These are phyloP conservation scores for Drosophila anceps DNA, from an alignment of 2,888 invertebrate species.

Conservation along the genomic window DNA sequence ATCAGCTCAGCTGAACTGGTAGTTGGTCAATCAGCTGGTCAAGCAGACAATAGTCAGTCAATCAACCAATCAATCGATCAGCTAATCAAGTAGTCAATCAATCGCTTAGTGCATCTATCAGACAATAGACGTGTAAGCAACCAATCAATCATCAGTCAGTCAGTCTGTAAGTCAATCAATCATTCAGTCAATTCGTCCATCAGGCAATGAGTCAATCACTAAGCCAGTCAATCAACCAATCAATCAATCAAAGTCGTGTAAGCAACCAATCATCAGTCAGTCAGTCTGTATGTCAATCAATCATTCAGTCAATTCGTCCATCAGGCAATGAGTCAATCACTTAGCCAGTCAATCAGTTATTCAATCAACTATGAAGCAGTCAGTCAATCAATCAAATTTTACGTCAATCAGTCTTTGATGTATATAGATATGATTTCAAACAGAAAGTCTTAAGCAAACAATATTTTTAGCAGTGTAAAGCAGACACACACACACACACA, in stretches of 20 bases:
- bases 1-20: no score
- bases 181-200: no score
- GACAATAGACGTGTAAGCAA: no score
- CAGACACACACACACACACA: background rate
- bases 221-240: background rate
- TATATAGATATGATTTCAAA: background rate
- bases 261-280: background rate
- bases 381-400: background rate
- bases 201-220: no score
- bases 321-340: background rate
- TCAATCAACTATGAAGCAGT: background rate
- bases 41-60: background rate
- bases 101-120: background rate
- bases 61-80: background rate
- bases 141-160: background rate
- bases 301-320: background rate
- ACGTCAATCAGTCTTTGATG: background rate
- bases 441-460: no score
- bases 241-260: background rate
- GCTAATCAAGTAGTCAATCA: background rate
- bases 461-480: slow-evolving; percentile 3
- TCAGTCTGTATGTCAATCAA: background rate
- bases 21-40: background rate
- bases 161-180: background rate
- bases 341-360: background rate